phyloP scores from a whole-genome alignment of 2,113 vertebrate genomes.

The Colinus virginianus region DNA sequence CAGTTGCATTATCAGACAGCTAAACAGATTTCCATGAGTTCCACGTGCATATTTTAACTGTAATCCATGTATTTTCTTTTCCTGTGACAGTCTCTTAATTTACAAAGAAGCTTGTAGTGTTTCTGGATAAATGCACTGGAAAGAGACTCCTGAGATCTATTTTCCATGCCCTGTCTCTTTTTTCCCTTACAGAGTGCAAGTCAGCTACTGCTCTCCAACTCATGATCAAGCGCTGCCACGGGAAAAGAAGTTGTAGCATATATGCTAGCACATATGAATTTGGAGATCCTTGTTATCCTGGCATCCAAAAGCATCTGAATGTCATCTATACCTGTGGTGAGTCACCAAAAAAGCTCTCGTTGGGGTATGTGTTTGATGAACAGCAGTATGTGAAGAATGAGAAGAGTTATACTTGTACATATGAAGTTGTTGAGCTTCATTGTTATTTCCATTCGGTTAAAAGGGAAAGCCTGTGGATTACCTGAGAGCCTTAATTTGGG shows the following conservation, averaged over 20 bases:
- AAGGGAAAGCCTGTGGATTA: not conserved
- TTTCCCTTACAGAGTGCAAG: conserved; percentile 83
- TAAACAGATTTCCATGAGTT: not conserved
- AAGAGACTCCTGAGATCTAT: not conserved
- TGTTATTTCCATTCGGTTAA: not conserved
- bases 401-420: not conserved
- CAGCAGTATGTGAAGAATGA: not conserved
- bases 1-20: not conserved
- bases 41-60: not conserved
- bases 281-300: conserved; percentile 90
- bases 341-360: conserved; percentile 15
- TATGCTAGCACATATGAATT: conserved; percentile 87
- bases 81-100: not conserved
- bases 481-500: not conserved
- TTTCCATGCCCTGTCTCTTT: not conserved
- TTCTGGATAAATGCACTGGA: not conserved
- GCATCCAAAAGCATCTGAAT: conserved; percentile 90
- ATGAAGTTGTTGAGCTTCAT: not conserved
- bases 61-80: not conserved
- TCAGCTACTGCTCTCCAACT: conserved; percentile 84
- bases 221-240: conserved; percentile 86
- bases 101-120: not conserved
- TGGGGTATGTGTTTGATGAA: not conserved
- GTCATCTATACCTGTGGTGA: conserved; percentile 93
- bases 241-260: conserved; percentile 86